Base-by-base conservation (phyloP, 2,113 vertebrate genomes). In the Cavia aperea region DNA sequence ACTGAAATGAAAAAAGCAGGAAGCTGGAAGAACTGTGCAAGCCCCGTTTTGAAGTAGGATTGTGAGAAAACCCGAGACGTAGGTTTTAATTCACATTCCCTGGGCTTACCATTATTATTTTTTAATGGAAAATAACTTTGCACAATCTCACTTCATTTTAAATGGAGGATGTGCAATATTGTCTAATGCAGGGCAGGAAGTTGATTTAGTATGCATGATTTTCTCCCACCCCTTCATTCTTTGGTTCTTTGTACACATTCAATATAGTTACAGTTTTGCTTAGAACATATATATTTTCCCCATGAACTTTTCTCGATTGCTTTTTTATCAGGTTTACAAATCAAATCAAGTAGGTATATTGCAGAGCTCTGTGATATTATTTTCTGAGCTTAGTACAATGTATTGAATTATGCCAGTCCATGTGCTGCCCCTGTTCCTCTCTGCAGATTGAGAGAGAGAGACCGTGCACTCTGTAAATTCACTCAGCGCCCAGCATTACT, bases 291-390 rank as follows among this genome's bases (percentile, higher is more conserved):
- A 96, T 97, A 97, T 97, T 97, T 96, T 95, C 90, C 95, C 97
- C 93, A 96, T 97, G 97, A 98, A 98, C 96, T 98, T 98, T 98
- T 97, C 97, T 97, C 97, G 65, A 98, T 98, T 98, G 98, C 97
- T 98, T 98, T 98, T 98, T 98, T 98, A 98, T 98, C 98, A 97
- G 96, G 97, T 98, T 98, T 98, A 98, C 98, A 98, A 98, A 98
- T 98, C 98, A 98, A 98, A 98, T 98, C 97, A 98, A 98, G 97
- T 97, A 98, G 97, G 97, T 98, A 98, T 98, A 98, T 98, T 98
- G 98, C 97, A 97, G 97, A 98, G 97, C 96, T 95, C 96, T 94
- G 91, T 95, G 97, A 98, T 98, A 98, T 97, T 98, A 98, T 98
- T 98, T 97, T 98, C 97, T 94, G 96, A 16, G 94, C 97, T 97